phyloP scores from a whole-genome alignment of 2,113 vertebrate species.

The Mixornis gularis region DNA sequence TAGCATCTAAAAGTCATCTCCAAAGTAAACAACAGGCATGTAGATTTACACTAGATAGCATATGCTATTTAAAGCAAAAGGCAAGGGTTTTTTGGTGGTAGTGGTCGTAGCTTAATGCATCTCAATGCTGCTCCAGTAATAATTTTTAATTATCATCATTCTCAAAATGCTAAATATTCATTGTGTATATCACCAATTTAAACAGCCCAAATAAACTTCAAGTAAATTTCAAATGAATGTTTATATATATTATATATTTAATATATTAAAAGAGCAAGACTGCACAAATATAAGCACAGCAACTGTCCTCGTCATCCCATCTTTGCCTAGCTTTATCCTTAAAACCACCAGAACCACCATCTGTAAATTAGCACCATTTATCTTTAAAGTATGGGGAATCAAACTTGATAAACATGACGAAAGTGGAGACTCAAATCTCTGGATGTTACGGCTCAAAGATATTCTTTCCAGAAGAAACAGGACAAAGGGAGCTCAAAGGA shows the following conservation, averaged over 20 bases:
- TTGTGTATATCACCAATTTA: not conserved
- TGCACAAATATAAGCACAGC: not conserved
- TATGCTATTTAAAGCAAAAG: not conserved
- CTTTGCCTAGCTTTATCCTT: not conserved
- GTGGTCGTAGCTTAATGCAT: not conserved
- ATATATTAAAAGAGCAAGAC: not conserved
- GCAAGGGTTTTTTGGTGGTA: rapidly evolving
- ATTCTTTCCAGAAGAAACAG: not conserved
- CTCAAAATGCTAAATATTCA: not conserved
- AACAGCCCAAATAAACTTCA: not conserved
- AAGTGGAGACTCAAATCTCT: not conserved
- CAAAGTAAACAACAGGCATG: not conserved
- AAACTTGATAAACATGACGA: not conserved
- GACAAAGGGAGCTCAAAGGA: not conserved
- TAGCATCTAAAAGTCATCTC: not conserved
- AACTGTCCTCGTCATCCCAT: not conserved
- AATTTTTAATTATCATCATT: not conserved
- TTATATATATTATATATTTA: too few relatives aligned
- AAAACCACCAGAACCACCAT: not conserved
- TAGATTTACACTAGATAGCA: not conserved
- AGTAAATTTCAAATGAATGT: not conserved
- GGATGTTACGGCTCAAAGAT: not conserved
- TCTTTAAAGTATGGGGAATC: not conserved
- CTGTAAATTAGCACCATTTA: not conserved
- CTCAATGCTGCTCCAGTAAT: not conserved